Evolutionary conservation across 2,797 vertebrate species (phyloP).

Genomic region (Gymnoscopelus braueri): DNA sequence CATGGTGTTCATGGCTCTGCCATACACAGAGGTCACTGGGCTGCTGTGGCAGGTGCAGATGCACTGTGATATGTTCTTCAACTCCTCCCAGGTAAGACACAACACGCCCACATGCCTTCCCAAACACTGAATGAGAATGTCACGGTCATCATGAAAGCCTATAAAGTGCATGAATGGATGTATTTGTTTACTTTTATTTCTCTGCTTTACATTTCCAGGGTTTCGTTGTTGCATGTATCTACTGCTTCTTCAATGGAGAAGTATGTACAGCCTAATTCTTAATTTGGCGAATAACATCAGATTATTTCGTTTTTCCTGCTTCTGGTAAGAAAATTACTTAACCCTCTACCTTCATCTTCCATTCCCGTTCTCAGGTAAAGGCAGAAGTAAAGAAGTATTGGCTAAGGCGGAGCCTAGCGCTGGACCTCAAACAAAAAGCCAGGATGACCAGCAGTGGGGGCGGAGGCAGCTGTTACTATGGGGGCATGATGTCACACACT

Average conservation of each 20-base stretch:
- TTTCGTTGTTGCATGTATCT: constrained; percentile 88
- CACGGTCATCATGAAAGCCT: not conserved
- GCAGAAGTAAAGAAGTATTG: constrained; percentile 86
- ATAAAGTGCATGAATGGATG: not conserved
- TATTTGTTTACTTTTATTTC: not conserved
- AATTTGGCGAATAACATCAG: no score
- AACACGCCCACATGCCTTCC: not conserved
- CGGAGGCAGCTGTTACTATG: constrained; percentile 84
- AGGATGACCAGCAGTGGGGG: constrained; percentile 81
- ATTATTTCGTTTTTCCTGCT: no score
- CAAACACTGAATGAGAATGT: not conserved
- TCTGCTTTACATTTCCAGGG: constrained; percentile 71
- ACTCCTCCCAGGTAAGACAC: constrained; percentile 84
- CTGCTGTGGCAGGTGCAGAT: constrained; percentile 89
- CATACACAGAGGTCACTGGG: constrained; percentile 85
- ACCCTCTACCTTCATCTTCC: no score
- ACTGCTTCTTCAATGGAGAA: constrained; percentile 91
- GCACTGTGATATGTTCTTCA: constrained; percentile 92
- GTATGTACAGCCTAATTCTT: constrained; percentile 54
- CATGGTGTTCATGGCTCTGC: constrained; percentile 88
- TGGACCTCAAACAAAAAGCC: constrained; percentile 85
- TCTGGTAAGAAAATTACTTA: no score
- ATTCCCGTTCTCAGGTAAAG: constrained; percentile 76
- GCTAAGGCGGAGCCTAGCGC: constrained; percentile 79
- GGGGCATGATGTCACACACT: constrained; percentile 84